Conservation (phyloP, 2,113 vertebrate genomes). For the Melospiza melodia region DNA sequence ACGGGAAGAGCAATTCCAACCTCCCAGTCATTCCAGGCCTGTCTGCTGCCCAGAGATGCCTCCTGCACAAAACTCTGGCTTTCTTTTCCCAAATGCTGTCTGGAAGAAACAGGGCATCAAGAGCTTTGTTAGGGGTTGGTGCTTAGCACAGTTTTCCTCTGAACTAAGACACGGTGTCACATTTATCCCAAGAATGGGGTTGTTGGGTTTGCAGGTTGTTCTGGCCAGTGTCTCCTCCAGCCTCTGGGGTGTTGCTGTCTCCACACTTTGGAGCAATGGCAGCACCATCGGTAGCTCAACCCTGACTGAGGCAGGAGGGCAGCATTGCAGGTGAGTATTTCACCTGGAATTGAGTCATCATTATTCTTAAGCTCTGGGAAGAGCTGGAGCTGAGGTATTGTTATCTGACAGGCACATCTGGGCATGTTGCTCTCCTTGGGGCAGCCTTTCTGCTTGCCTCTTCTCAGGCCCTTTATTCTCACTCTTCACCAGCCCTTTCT, state of each 20-base stretch:
- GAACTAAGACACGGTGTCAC: background rate
- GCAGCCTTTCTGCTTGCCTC: background rate
- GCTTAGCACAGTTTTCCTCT: background rate
- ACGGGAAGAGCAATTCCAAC: background rate
- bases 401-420: conserved; percentile 8
- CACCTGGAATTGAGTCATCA: background rate
- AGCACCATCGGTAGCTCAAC: background rate
- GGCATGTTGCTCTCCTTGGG: conserved; percentile 8
- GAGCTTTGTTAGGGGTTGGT: background rate
- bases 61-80: background rate
- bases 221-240: background rate
- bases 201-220: background rate
- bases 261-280: background rate
- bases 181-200: background rate
- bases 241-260: background rate
- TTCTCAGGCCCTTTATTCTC: background rate
- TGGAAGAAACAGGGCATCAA: background rate
- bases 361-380: background rate
- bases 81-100: background rate
- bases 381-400: background rate
- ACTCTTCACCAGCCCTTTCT: background rate
- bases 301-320: background rate
- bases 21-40: background rate
- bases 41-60: background rate
- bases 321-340: background rate